phyloP scores from a whole-genome alignment of 2,113 vertebrate species.

The Dasyurus viverrinus region DNA sequence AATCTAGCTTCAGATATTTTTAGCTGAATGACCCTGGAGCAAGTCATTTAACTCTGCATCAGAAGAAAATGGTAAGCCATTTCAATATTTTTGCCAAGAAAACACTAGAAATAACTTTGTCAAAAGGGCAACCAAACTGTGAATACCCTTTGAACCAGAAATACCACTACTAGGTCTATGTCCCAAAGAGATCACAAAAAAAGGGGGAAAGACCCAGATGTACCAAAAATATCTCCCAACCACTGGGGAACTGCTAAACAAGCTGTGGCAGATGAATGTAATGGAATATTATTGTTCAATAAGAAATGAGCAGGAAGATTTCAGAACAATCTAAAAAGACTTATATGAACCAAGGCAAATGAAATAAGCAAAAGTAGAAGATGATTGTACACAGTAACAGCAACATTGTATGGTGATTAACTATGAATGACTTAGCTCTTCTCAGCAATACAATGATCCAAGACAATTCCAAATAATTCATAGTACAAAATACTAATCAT shows the following conservation, averaged over 20 bases:
- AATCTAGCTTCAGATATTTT: not conserved
- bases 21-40: no score
- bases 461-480: not conserved
- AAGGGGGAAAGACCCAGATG: not conserved
- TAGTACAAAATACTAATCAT: not conserved
- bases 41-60: no score
- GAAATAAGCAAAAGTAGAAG: not conserved
- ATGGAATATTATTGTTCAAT: not conserved
- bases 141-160: not conserved
- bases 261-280: not conserved
- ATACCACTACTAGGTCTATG: not conserved
- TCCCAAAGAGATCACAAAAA: not conserved
- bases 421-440: not conserved
- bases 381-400: not conserved
- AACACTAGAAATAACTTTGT: no score
- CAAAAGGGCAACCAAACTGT: not conserved
- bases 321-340: not conserved
- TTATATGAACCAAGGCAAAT: not conserved
- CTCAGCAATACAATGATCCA: not conserved
- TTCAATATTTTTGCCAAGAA: no score
- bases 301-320: not conserved
- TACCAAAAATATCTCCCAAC: not conserved
- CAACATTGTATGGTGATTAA: not conserved
- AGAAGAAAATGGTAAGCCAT: no score
- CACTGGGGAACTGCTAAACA: not conserved